phyloP scores from a whole-genome alignment of 2,888 invertebrate genomes.

The Candidula unifasciata region DNA sequence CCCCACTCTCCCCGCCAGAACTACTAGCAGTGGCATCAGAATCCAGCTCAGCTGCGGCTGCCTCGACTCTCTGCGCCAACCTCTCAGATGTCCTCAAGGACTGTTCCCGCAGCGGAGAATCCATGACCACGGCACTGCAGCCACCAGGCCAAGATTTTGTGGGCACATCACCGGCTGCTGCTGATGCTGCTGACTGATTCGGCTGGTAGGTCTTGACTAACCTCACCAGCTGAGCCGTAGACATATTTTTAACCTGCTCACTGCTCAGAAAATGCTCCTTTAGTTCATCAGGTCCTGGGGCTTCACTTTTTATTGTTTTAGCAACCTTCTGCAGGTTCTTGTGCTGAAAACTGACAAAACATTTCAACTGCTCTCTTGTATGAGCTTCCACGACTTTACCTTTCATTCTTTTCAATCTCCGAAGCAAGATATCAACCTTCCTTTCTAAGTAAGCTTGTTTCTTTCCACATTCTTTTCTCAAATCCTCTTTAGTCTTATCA shows the following conservation, averaged over 20 bases:
- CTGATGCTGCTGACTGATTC: constrained; percentile 62
- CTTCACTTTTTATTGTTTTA: constrained; percentile 61
- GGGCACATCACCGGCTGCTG: constrained; percentile 51
- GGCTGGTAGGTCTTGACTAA: constrained; percentile 81
- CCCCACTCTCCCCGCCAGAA: constrained; percentile 95
- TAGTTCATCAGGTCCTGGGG: constrained; percentile 59
- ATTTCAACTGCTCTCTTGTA: constrained; percentile 87
- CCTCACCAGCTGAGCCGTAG: constrained; percentile 81
- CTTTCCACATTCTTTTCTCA: constrained; percentile 56
- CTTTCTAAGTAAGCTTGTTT: constrained; percentile 84
- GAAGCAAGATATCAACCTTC: constrained; percentile 85
- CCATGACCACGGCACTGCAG: constrained; percentile 66
- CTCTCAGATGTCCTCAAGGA: constrained; percentile 84
- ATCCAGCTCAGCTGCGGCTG: constrained; percentile 88
- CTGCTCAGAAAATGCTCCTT: constrained; percentile 74
- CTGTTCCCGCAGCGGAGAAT: constrained; percentile 78
- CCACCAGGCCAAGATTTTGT: constrained; percentile 52
- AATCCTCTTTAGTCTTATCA: constrained; percentile 51
- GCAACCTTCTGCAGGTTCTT: constrained; percentile 72
- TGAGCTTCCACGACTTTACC: constrained; percentile 87
- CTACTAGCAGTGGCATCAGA: constrained; percentile 96
- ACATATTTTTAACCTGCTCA: constrained; percentile 78
- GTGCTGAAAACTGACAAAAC: constrained; percentile 87
- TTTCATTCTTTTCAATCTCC: constrained; percentile 87
- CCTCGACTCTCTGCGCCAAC: constrained; percentile 85